A percentile compares a stretch with the other conserved stretches of the same genome.
These are phyloP conservation scores for Stenolophus ochropezus DNA, from an alignment of 2,888 invertebrate species.

Conservation along the genomic window DNA sequence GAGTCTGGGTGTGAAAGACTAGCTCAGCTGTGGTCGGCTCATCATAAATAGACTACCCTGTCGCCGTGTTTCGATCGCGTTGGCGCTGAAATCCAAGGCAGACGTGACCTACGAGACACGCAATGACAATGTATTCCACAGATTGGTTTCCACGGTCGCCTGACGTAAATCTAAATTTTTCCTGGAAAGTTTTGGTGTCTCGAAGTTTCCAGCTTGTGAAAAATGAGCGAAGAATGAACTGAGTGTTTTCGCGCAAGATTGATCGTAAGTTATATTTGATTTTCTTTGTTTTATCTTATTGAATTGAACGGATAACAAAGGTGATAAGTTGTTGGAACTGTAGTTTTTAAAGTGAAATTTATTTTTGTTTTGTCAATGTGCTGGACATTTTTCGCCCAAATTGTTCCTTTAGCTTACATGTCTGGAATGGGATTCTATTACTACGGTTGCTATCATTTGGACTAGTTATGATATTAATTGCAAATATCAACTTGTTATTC, in stretches of 20 bases:
- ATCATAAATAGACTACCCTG: constrained; percentile 42
- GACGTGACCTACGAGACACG: constrained; percentile 26
- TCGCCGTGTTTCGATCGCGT: constrained; percentile 16
- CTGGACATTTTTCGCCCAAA: not conserved
- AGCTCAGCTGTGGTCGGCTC: constrained; percentile 36
- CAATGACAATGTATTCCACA: constrained; percentile 53
- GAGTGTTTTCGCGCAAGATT: constrained; percentile 48
- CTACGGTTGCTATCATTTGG: too few relatives aligned
- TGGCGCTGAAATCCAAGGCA: constrained; percentile 20
- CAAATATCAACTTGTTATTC: too few relatives aligned
- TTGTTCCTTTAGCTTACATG: too few relatives aligned
- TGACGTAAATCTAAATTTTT: constrained; percentile 55
- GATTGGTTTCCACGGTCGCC: constrained; percentile 45
- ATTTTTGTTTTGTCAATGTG: constrained; percentile 37
- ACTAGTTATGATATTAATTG: too few relatives aligned
- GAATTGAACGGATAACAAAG: constrained; percentile 36
- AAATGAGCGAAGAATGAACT: constrained; percentile 54
- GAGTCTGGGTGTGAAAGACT: constrained; percentile 45
- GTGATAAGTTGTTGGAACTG: constrained; percentile 34
- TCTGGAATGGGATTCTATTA: too few relatives aligned
- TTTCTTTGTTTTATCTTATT: constrained; percentile 52
- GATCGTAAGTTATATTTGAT: constrained; percentile 53
- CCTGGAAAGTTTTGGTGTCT: constrained; percentile 44
- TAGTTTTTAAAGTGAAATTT: constrained; percentile 40
- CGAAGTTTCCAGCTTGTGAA: constrained; percentile 44